Percentiles rank a stretch among this genome's conserved stretches.
Conservation (phyloP, 2,797 vertebrate species). For the Melanotaenia boesemani region DNA sequence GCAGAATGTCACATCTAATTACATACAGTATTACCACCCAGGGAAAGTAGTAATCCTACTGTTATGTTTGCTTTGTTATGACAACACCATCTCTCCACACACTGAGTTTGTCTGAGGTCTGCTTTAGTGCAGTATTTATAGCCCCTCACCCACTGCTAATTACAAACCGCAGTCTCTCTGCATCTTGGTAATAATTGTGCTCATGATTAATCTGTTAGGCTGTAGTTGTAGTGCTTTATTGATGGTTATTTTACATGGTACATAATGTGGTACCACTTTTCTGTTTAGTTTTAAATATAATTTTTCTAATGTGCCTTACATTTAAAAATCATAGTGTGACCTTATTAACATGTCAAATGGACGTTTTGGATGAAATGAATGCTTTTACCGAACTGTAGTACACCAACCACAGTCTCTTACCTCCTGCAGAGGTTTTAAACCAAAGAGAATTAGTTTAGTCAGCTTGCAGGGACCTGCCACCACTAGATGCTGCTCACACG, state of each 20-base stretch:
- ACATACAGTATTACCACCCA: slow-evolving; percentile 46
- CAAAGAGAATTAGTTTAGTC: neutral
- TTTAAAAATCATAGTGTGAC: neutral
- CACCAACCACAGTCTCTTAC: no score
- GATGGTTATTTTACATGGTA: neutral
- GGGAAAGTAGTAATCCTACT: slow-evolving; percentile 63
- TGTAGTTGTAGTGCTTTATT: slow-evolving; percentile 14
- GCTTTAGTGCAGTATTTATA: slow-evolving; percentile 49
- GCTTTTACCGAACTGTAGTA: no score
- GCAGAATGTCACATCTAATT: slow-evolving; percentile 74
- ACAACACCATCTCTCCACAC: slow-evolving; percentile 62
- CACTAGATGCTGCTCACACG: neutral
- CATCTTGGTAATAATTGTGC: slow-evolving; percentile 20
- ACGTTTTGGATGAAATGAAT: no score
- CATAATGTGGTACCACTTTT: neutral
- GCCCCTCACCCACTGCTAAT: slow-evolving; percentile 48
- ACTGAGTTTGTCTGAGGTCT: slow-evolving; percentile 54
- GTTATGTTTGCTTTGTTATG: slow-evolving; percentile 70
- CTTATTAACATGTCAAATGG: no score
- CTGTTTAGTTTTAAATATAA: neutral
- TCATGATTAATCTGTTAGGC: slow-evolving; percentile 17
- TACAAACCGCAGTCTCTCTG: slow-evolving; percentile 35
- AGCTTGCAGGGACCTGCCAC: neutral
- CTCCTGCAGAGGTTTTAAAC: no score
- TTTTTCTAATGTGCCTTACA: neutral